Evolutionary conservation across 2,888 invertebrate species (phyloP).

Genomic region (Sthenelais limicola): DNA sequence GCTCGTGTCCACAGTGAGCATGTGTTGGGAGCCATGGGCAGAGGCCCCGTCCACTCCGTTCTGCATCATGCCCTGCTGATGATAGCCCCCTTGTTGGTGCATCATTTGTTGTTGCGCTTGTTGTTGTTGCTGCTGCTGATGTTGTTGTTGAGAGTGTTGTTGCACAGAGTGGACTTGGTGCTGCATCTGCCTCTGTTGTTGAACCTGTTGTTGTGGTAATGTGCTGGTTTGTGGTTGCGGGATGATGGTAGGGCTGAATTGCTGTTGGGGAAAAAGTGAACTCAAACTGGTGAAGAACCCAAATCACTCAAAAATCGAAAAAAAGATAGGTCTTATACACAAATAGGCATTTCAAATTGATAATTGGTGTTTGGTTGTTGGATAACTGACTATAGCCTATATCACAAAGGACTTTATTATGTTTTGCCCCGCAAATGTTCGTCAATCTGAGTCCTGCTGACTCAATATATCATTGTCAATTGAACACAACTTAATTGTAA

Average conservation of each 20-base stretch:
- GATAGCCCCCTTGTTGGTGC: slow-evolving; percentile 16
- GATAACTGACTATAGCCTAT: too few species aligned
- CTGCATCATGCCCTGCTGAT: slow-evolving; percentile 31
- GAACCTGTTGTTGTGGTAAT: slow-evolving; percentile 17
- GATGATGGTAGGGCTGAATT: slow-evolving; percentile 11
- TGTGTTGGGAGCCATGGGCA: slow-evolving; percentile 50
- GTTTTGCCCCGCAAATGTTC: too few species aligned
- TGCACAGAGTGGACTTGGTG: slow-evolving; percentile 42
- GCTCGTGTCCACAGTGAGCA: slow-evolving; percentile 63
- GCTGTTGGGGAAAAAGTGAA: slow-evolving; percentile 7
- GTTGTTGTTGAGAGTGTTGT: slow-evolving; percentile 43
- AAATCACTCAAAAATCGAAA: too few species aligned
- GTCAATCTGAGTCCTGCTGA: too few species aligned
- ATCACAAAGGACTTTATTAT: too few species aligned
- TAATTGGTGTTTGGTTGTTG: too few species aligned
- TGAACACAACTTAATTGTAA: too few species aligned
- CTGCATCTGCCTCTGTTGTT: slow-evolving; percentile 33
- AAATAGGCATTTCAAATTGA: too few species aligned
- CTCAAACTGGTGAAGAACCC: too few species aligned
- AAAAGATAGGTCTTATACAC: too few species aligned
- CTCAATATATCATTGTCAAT: too few species aligned
- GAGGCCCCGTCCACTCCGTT: slow-evolving; percentile 30
- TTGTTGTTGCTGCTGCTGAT: slow-evolving; percentile 45
- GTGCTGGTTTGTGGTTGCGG: slow-evolving; percentile 33
- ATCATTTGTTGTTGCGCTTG: slow-evolving; percentile 46